Percentiles rank a stretch among this genome's conserved stretches.
These are phyloP conservation scores for Drosophila infuscata DNA, from an alignment of 2,888 invertebrate species.

Conservation along the genomic window DNA sequence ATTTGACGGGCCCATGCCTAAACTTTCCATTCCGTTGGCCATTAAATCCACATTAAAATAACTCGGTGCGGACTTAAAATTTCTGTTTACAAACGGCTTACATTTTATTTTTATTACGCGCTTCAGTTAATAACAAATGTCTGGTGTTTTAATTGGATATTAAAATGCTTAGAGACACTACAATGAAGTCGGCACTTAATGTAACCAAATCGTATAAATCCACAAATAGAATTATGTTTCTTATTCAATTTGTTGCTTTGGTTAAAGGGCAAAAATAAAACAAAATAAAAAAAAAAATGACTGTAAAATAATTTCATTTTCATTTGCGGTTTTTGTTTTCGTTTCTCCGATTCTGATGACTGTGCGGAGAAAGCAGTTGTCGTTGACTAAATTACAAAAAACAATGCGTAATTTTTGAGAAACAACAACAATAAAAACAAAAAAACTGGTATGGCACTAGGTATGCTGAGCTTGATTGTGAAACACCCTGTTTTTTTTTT, in stretches of 20 bases:
- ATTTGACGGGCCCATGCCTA: constrained; percentile 12
- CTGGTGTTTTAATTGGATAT: constrained; percentile 17
- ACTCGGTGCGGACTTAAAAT: constrained; percentile 28
- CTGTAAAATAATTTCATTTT: constrained; percentile 41
- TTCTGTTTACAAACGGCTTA: constrained; percentile 50
- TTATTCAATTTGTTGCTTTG: constrained; percentile 23
- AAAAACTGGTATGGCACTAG: background rate
- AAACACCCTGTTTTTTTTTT: constrained; percentile 7
- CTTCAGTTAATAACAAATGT: constrained; percentile 35
- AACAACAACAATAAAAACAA: background rate
- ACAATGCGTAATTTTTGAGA: constrained; percentile 41
- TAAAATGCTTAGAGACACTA: background rate
- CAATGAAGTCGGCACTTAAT: background rate
- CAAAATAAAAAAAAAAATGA: background rate
- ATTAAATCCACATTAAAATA: constrained; percentile 58
- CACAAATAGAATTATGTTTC: constrained; percentile 7
- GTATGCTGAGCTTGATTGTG: background rate
- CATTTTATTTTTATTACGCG: constrained; percentile 13
- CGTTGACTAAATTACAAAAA: constrained; percentile 28
- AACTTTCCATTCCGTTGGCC: constrained; percentile 48
- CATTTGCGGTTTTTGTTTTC: constrained; percentile 46
- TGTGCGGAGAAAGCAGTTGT: constrained; percentile 62
- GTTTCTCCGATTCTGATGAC: constrained; percentile 63
- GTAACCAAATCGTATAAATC: constrained; percentile 1
- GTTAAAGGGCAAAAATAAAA: constrained; percentile 7